Evolutionary conservation across 1,140 invertebrate species (phyloP).

Genomic region (Bursaphelenchus mucronatus): DNA sequence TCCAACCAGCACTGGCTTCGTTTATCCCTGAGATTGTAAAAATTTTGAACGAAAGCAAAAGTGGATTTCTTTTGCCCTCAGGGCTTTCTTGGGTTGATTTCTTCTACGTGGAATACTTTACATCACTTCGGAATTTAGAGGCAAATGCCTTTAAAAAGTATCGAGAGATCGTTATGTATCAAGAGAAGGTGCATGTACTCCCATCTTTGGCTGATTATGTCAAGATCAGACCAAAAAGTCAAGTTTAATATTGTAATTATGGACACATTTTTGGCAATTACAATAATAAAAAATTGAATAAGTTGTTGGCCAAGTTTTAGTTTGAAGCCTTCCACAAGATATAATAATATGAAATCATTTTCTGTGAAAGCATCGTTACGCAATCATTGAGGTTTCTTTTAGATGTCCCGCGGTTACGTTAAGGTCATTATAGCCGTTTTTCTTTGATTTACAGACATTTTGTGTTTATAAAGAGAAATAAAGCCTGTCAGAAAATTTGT

Average conservation of each 20-base stretch:
- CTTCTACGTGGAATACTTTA: slow-evolving; percentile 16
- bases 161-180: slow-evolving; percentile 1
- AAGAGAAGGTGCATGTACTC: slow-evolving; percentile 7
- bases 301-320: too few relatives aligned
- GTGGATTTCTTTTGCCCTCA: slow-evolving; percentile 14
- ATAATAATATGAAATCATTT: too few relatives aligned
- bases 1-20: slow-evolving; percentile 9
- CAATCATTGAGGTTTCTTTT: too few relatives aligned
- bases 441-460: too few relatives aligned
- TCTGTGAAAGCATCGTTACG: too few relatives aligned
- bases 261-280: too few relatives aligned
- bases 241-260: not conserved
- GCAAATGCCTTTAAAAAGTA: slow-evolving; percentile 19
- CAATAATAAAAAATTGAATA: too few relatives aligned
- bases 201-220: slow-evolving; percentile 14
- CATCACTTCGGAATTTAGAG: slow-evolving; percentile 8
- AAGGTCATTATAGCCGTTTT: too few relatives aligned
- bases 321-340: too few relatives aligned
- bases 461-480: too few relatives aligned
- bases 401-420: too few relatives aligned
- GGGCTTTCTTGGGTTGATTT: slow-evolving; percentile 19
- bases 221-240: slow-evolving; percentile 9
- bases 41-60: slow-evolving; percentile 11
- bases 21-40: slow-evolving; percentile 4
- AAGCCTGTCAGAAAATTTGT: too few relatives aligned